These are phyloP conservation scores for Rugalucina vietnamica DNA, from an alignment of 2,888 invertebrate species.

Conservation along the genomic window DNA sequence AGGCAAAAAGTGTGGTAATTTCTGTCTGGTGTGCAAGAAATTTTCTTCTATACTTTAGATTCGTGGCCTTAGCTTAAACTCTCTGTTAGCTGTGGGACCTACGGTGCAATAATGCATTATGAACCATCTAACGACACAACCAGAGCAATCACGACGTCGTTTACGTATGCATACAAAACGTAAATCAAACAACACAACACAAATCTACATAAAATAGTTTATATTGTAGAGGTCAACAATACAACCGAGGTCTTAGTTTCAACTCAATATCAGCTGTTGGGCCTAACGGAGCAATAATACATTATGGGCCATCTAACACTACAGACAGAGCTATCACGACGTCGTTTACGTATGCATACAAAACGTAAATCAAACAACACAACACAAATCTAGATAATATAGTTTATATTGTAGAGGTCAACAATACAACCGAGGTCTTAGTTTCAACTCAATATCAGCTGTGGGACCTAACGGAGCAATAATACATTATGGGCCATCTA, in stretches of 20 bases:
- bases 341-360: too few species aligned
- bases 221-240: slow-evolving; percentile 72
- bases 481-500: slow-evolving; percentile 80
- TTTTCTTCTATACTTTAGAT: too few species aligned
- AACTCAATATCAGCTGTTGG: slow-evolving; percentile 80
- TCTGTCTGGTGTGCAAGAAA: too few species aligned
- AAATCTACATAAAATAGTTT: too few species aligned
- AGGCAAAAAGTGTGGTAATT: too few species aligned
- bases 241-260: slow-evolving; percentile 82
- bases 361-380: too few species aligned
- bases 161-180: too few species aligned
- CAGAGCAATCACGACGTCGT: slow-evolving; percentile 79
- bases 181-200: too few species aligned
- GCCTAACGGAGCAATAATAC: slow-evolving; percentile 82
- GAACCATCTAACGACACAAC: slow-evolving; percentile 76
- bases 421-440: slow-evolving; percentile 79
- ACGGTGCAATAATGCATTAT: slow-evolving; percentile 83
- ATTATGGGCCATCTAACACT: slow-evolving; percentile 76
- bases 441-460: slow-evolving; percentile 81
- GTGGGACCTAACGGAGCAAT: slow-evolving; percentile 82
- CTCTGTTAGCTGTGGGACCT: slow-evolving; percentile 80
- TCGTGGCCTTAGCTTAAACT: too few species aligned
- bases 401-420: slow-evolving; percentile 66
- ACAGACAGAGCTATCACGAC: slow-evolving; percentile 82
- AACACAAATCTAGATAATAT: too few species aligned